A percentile compares a stretch with the other conserved stretches of the same genome.
phyloP scores from a whole-genome alignment of 1,140 invertebrate genomes.

The Rhynchophorus ferrugineus region DNA sequence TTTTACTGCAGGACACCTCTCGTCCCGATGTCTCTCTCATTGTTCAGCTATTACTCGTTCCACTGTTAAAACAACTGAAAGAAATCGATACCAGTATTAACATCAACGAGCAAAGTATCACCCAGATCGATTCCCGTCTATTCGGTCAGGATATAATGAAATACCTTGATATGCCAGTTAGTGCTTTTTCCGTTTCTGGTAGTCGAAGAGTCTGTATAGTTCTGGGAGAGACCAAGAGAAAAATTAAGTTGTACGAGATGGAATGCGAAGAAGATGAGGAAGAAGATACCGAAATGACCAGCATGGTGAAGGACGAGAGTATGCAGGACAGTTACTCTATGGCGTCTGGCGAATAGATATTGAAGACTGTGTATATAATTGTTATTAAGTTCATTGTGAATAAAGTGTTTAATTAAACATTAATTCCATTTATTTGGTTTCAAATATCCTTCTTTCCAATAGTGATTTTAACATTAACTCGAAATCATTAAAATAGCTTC shows the following conservation, averaged over 20 bases:
- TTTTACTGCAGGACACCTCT: constrained; percentile 56
- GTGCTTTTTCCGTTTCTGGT: constrained; percentile 75
- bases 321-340: constrained; percentile 37
- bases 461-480: no score
- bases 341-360: not conserved
- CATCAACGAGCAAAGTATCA: constrained; percentile 41
- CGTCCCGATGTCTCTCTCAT: constrained; percentile 51
- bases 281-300: constrained; percentile 54
- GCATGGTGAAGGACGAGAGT: constrained; percentile 40
- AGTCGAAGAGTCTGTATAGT: constrained; percentile 81
- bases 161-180: constrained; percentile 64
- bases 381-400: no score
- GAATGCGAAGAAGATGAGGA: constrained; percentile 86
- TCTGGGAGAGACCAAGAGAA: constrained; percentile 67
- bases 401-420: no score
- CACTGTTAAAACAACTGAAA: constrained; percentile 41
- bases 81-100: constrained; percentile 45
- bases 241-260: constrained; percentile 84
- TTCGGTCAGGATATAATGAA: constrained; percentile 43
- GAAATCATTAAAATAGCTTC: no score
- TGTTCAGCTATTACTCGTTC: constrained; percentile 56
- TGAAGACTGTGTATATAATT: not conserved
- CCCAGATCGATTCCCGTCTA: constrained; percentile 20
- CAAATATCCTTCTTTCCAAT: no score
- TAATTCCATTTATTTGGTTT: no score